Base-by-base conservation (phyloP, 1,140 invertebrate genomes). In the Apocrypta bakeri region DNA sequence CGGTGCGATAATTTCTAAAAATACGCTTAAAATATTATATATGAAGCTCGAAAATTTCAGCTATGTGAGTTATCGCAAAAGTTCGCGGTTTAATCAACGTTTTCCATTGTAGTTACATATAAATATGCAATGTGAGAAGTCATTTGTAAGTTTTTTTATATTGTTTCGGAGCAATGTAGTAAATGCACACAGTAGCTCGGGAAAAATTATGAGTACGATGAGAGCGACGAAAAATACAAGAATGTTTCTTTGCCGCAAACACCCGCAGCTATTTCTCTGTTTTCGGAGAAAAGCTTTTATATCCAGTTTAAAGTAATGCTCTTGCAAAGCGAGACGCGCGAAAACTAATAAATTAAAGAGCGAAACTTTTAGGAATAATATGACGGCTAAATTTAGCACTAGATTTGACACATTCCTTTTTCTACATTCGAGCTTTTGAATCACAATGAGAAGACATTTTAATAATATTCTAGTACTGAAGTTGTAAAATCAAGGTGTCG, bases 261-360 rank as follows among this genome's bases (percentile, higher is more conserved):
- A 69, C 31, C 24, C 64, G 9, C 27, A 12, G 27, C 64, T 66
- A 27, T 66, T 66, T 66, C 24, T 29, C 24, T 29, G 14, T 69
- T 69, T 69, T 33, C 17, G 29, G 11, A 17, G 31, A 69, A 69
- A 33, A 21, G 68, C 68, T 29, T 69, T 66, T 69, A 31, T 69
- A 69, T 69, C 31, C 27, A n/a, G 27, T 69, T 69, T 69, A 69
- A 69, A 69, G 68, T 69, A 69, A 69, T 69, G 29, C 29, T 9
- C 29, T 14, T 14, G 64, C n/a, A 12, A 3, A 33, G 68, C 21
- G 68, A 29, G 68, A 69, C 68, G 14, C 64, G 33, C 33, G 68
- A 69, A 37, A 69, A 69, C 68, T 69, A 69, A 69, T 69, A 69
- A 37, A 69, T 4, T 69, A 33, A 37, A 69, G 68, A 69, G 29